Evolutionary conservation across 1,140 invertebrate species (phyloP), one percentile per base, ranked within the genome.

Genomic region (Drosophila micromelanica): DNA sequence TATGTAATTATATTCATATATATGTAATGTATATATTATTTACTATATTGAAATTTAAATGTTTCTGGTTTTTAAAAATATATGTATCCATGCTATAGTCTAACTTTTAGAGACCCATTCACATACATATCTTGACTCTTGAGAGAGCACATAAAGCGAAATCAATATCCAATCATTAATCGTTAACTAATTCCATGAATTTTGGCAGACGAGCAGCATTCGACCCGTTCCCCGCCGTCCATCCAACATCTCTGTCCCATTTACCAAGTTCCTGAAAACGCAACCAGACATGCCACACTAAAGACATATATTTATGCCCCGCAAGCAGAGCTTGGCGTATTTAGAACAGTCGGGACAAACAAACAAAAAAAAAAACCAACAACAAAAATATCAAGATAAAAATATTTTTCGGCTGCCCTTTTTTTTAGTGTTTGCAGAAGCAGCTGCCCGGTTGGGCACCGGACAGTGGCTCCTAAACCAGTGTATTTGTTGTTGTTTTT

Each of bases 111-210:
- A 11, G 32, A 5, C 3, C 11, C 20, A 48, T 13, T 8, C 32
- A 9, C 43, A 48, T 49, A 9, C 43, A 48, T 49, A 45, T 56
- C 15, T 64, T n/a, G 52, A 49, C 40, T 35, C 40, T 32, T n/a
- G 30, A 38, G 15, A 30, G 37, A 56, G 42, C 46, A 49, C 38
- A 35, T 27, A 61, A 54, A 49, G 30, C 48, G 65, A 86, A 89
- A 90, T 89, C 84, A 89, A 89, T 89, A 89, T 90, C 85, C 85
- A 87, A 87, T 87, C 84, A 87, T 87, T 87, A 90, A 89, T 89
- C 84, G 84, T 89, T 89, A 89, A 89, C 84, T 90, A 89, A 89
- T 89, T 89, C 84, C 84, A 61, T 90, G 84, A 89, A 89, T 89
- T 89, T 76, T 84, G 79, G 72, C 79, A 76, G 71, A 75, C 70